Conservation (phyloP, 2,888 invertebrate genomes). For the Oscheius onirici region DNA sequence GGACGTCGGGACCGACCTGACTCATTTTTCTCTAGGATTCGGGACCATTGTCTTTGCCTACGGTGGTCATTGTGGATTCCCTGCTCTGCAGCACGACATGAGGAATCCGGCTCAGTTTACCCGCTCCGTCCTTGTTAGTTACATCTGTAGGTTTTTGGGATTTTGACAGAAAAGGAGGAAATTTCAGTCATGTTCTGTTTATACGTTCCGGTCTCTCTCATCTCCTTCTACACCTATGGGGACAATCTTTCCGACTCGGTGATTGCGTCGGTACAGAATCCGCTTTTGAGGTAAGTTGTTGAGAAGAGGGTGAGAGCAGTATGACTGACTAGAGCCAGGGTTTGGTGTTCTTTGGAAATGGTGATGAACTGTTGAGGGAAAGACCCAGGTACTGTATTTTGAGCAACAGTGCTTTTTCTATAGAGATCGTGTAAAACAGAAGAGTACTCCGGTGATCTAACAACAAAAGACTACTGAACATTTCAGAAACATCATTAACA, state of each 20-base stretch:
- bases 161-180: neutral
- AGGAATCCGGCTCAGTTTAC: slow-evolving; percentile 40
- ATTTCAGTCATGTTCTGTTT: slow-evolving; percentile 41
- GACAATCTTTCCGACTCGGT: slow-evolving; percentile 42
- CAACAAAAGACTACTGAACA: too few species aligned
- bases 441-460: too few species aligned
- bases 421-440: too few species aligned
- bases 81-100: slow-evolving; percentile 51
- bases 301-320: neutral
- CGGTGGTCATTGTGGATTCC: slow-evolving; percentile 49
- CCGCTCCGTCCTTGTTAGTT: slow-evolving; percentile 40
- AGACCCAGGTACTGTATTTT: too few species aligned
- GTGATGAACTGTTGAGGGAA: too few species aligned
- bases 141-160: slow-evolving; percentile 36
- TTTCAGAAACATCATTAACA: slow-evolving; percentile 35
- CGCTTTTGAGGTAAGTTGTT: slow-evolving; percentile 12
- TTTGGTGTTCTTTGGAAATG: too few species aligned
- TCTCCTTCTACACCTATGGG: slow-evolving; percentile 45
- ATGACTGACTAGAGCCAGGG: neutral
- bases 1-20: neutral
- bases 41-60: slow-evolving; percentile 51
- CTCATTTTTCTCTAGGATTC: slow-evolving; percentile 37
- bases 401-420: too few species aligned
- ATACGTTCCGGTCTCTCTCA: slow-evolving; percentile 43
- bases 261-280: slow-evolving; percentile 43